phyloP scores from a whole-genome alignment of 2,888 invertebrate genomes.

The Apomyelois bistriatella region DNA sequence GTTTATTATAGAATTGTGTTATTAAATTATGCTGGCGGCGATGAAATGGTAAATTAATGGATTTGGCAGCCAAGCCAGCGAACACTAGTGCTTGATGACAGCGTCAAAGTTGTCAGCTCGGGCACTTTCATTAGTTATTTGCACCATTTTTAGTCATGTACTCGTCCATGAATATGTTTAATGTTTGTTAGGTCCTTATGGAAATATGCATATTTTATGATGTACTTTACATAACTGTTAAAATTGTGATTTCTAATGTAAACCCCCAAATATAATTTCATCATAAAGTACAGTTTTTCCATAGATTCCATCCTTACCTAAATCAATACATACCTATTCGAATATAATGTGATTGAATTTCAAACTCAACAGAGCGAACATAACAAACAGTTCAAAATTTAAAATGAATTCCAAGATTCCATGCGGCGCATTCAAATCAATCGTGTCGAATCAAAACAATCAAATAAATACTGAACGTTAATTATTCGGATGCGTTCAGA shows the following conservation, averaged over 20 bases:
- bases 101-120: constrained; percentile 62
- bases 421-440: constrained; percentile 42
- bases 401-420: constrained; percentile 30
- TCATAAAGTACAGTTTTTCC: too few species aligned
- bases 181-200: too few species aligned
- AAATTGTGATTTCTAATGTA: too few species aligned
- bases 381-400: constrained; percentile 13
- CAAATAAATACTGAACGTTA: constrained; percentile 69
- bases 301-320: too few species aligned
- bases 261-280: too few species aligned
- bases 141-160: constrained; percentile 28
- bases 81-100: constrained; percentile 37
- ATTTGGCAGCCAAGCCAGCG: constrained; percentile 48
- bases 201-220: too few species aligned
- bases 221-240: too few species aligned
- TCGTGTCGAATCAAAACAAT: constrained; percentile 73
- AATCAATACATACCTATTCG: too few species aligned
- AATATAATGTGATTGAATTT: too few species aligned
- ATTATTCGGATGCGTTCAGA: constrained; percentile 66
- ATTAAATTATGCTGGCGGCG: constrained; percentile 64
- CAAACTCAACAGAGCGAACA: constrained; percentile 2
- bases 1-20: constrained; percentile 44
- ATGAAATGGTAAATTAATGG: constrained; percentile 70
- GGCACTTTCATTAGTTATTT: constrained; percentile 69
- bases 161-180: constrained; percentile 9